phyloP scores from a whole-genome alignment of 2,113 vertebrate species.

The Chiloscyllium plagiosum region DNA sequence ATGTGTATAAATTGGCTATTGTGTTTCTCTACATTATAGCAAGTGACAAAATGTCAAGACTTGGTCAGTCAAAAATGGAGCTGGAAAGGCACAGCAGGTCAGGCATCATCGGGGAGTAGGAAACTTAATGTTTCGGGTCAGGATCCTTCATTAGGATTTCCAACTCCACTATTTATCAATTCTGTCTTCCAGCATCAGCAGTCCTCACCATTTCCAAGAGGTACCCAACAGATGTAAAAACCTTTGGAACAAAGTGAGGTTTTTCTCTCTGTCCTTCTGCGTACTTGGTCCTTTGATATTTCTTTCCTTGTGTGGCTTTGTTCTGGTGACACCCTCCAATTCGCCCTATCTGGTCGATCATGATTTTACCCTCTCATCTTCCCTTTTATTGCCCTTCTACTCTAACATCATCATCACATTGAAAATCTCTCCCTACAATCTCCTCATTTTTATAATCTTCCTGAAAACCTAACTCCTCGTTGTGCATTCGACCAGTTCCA shows the following conservation, averaged over 20 bases:
- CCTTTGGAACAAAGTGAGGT: neutral
- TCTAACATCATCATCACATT: neutral
- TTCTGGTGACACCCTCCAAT: neutral
- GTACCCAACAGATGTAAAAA: neutral
- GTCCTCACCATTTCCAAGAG: neutral
- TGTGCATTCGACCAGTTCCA: neutral
- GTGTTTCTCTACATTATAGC: neutral
- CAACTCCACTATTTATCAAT: too few species aligned
- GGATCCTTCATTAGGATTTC: too few species aligned
- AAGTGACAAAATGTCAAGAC: neutral
- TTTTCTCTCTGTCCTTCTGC: neutral
- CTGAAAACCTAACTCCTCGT: neutral
- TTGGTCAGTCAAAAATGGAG: too few species aligned
- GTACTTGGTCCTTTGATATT: neutral
- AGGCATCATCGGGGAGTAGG: too few species aligned
- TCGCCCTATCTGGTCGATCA: neutral
- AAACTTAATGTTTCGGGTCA: too few species aligned
- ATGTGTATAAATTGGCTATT: neutral
- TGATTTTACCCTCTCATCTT: neutral
- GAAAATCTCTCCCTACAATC: neutral
- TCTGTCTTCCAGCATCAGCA: too few species aligned
- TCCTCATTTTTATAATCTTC: neutral
- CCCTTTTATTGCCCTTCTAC: neutral
- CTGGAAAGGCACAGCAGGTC: too few species aligned
- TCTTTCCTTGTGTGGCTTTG: neutral